Base-by-base conservation (phyloP, 2,888 invertebrate genomes). In the Alcis repandata region DNA sequence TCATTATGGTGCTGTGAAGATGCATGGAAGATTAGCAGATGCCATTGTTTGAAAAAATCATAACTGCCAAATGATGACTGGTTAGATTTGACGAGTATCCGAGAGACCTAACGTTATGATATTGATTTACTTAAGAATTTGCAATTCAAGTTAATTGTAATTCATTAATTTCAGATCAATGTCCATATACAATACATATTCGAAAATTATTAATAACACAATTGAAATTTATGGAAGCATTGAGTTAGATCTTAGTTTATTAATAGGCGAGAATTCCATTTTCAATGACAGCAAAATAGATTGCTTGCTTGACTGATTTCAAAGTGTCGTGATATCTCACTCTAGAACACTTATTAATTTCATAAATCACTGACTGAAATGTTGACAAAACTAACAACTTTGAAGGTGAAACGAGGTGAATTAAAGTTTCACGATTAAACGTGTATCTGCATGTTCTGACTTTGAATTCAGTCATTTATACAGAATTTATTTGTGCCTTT, bases 1-100 rank as follows among this genome's bases (percentile, higher is more conserved):
- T 60, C 41, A 61, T 52, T 66, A 56, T 41, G 19, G 46, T 52
- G 22, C 33, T 20, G 36, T 63, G 33, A 60, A 52, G 46, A 40
- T 65, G 19, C 17, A 22, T 57, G 15, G 46, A 38, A 52, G 45
- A 57, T 52, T 46, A 40, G 40, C 20, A 46, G 45, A 53, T 27
- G 8, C 40, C 52, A 52, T 60, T 59, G 57, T 60, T 65, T 63
- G n/a, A 53, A 32, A 8, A 41, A 33, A 46, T 11, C 19, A 13
- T 32, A 22, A 56, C 49, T 17, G 6, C 8, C 4, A 19, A 41
- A 51, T 57, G 36, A 62, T 62, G 20, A 56, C 17, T 53, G 45
- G 41, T 51, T 19, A 43, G 43, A 45, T 15, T 20, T 20, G 15
- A 52, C 20, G 38, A n/a, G 38, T 19, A 52, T 52, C n/a, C 38